These are phyloP conservation scores for Onychomys arenicola DNA, from an alignment of 2,797 vertebrate species.

Conservation along the genomic window DNA sequence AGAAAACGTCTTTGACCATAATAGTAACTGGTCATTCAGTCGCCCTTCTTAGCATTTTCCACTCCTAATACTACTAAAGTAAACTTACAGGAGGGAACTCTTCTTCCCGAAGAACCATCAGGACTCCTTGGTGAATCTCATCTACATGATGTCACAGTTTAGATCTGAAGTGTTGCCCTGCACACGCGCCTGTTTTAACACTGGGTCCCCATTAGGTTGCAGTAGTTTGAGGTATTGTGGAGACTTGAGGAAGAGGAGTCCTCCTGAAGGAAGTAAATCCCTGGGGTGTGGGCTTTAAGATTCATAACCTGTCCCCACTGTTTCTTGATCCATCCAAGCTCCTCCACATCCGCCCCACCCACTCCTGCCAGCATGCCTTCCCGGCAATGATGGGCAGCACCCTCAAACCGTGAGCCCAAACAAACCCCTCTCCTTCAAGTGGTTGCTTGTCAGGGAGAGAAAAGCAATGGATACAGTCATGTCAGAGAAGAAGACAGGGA, in stretches of 20 bases:
- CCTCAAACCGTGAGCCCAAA: background rate
- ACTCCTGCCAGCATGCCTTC: no score
- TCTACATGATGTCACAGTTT: background rate
- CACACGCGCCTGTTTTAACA: background rate
- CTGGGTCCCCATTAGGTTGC: background rate
- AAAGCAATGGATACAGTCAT: background rate
- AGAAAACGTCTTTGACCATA: slow-evolving; percentile 31
- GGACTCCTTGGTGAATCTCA: background rate
- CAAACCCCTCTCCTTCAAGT: background rate
- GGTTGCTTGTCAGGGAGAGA: background rate
- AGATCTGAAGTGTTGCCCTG: background rate
- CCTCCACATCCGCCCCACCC: no score
- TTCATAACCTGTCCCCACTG: background rate
- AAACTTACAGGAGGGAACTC: background rate
- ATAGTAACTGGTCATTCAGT: background rate
- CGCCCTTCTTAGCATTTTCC: background rate
- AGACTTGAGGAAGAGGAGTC: no score
- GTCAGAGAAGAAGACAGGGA: background rate
- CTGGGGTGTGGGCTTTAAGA: background rate
- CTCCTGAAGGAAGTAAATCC: background rate
- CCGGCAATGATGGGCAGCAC: no score
- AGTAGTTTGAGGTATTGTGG: background rate
- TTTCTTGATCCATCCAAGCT: background rate
- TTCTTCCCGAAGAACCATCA: background rate
- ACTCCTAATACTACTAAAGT: background rate